Base-by-base conservation (phyloP, 2,113 vertebrate genomes). In the Riparia riparia region DNA sequence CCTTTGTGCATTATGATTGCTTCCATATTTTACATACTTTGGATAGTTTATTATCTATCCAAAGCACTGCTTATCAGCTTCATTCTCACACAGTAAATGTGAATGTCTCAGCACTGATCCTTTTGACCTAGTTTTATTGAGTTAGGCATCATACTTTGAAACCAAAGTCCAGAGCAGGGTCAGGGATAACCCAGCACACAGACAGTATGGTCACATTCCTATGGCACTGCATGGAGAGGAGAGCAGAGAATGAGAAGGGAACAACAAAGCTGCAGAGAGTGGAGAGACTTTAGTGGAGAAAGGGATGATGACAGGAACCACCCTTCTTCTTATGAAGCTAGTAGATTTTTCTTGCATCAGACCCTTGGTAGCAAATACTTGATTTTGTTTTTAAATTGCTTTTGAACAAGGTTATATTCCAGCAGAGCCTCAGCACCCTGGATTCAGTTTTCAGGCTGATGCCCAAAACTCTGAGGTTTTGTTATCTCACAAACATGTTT, bases 321-420 rank as follows among this genome's bases (percentile, higher is more conserved):
- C 47, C 66, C n/a, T 17, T 58, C 13, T 0, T 32, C 41, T 90
- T 69, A 29, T 49, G 45, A 74, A 79, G n/a, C 39, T 29, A 76
- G 28, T 3, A 7, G 37, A 71, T 69, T 63, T 89, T 89, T 93
- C 86, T 81, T 82, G n/a, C 76, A 93, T 63, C 51, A 86, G 71
- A 66, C 32, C 19, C 47, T 78, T 56, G 10, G 28, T 32, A 86
- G 41, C 54, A 95, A 76, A 81, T 69, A n/a, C 24, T 65, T 47
- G 51, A 89, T 70, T 89, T 71, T 45, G 29, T 18, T 80, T 80
- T 17, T 5, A 37, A 84, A 82, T 50, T 1, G 1, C 56, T 70
- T 41, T 92, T 73, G 64, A 92, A 70, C 14, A 81, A 49, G n/a
- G 79, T 70, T 63, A 71, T 2, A 2, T 83, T 88, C 53, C 56